Percentiles rank a stretch among this genome's conserved stretches.
phyloP scores from a whole-genome alignment of 1,140 invertebrate genomes.

The Drosophila persimilis region DNA sequence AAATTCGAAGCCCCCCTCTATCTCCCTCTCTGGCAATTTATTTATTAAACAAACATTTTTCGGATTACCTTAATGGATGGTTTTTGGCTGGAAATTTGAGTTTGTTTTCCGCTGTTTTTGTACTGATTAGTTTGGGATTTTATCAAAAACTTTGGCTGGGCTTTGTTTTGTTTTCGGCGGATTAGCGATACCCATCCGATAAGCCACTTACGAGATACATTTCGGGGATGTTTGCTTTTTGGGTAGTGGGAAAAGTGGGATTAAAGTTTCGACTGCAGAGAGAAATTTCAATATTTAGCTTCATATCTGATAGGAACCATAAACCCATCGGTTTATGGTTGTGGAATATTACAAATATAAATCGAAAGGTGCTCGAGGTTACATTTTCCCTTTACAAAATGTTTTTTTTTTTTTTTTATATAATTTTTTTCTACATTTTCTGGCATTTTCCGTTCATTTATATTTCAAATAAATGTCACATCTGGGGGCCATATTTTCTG shows the following conservation, averaged over 20 bases:
- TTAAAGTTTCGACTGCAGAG: neutral
- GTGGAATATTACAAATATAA: too few relatives aligned
- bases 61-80: constrained; percentile 43
- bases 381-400: too few relatives aligned
- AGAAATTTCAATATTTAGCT: too few relatives aligned
- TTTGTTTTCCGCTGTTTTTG: constrained; percentile 14
- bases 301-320: too few relatives aligned
- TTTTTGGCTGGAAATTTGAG: constrained; percentile 9
- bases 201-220: constrained; percentile 3
- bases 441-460: too few relatives aligned
- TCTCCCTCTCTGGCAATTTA: constrained; percentile 43
- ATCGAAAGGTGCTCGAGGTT: too few relatives aligned
- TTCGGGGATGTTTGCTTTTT: neutral
- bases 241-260: neutral
- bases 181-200: constrained; percentile 28
- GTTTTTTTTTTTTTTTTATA: too few relatives aligned
- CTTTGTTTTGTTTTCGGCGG: constrained; percentile 7
- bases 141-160: constrained; percentile 31
- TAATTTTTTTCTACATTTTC: too few relatives aligned
- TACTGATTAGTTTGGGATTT: constrained; percentile 44
- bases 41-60: constrained; percentile 72
- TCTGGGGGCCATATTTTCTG: too few relatives aligned
- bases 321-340: too few relatives aligned
- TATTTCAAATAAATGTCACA: too few relatives aligned
- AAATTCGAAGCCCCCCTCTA: constrained; percentile 9